Base-by-base conservation (phyloP, 2,888 invertebrate genomes). In the Brachyptera putata region DNA sequence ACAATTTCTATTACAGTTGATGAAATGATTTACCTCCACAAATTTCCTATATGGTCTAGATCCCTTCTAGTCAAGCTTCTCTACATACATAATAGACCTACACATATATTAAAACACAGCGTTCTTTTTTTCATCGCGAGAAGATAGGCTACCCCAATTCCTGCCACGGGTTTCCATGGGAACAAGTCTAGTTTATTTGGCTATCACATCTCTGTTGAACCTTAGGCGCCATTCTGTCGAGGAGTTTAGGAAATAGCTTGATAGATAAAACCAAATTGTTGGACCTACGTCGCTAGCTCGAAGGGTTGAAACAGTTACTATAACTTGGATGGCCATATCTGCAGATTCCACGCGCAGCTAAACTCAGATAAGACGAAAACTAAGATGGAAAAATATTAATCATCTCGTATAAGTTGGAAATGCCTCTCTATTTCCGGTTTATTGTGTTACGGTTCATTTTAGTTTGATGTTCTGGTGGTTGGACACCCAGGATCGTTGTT, bases 321-420 rank as follows among this genome's bases (percentile, higher is more conserved):
- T 7, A 7, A 21, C 7, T 21, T 46, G 21, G 46, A 46, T 46
- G 46, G 46, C 46, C 24, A 22, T 46, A 46, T 46, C 46, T 46
- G 46, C 4, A 46, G 46, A 46, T 46, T 46, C 22, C 46, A 22
- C 11, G 22, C 24, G 4, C 30, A 30, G 30, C 30, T 7, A 11
- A 30, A n/a, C 9, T 41, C 41, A 24, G 46, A 46, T 46, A 46
- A 24, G 46, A 30, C 30, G 30, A 11, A n/a, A 21, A 46, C 3
- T 21, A 24, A 41, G 41, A 18, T 41, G 41, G 16, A 41, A 46
- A 46, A 46, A 22, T 46, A 46, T 46, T 46, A 46, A 46, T 46
- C 46, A 46, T 46, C 22, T 46, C 16, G 16, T 24, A 18, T 41
- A 16, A 41, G 16, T 16, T 41, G 16, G 41, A 41, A 41, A 41